Percentiles rank a stretch among this genome's conserved stretches.
Evolutionary conservation across 1,140 invertebrate genomes (phyloP).

Genomic region (Magallana gigas): DNA sequence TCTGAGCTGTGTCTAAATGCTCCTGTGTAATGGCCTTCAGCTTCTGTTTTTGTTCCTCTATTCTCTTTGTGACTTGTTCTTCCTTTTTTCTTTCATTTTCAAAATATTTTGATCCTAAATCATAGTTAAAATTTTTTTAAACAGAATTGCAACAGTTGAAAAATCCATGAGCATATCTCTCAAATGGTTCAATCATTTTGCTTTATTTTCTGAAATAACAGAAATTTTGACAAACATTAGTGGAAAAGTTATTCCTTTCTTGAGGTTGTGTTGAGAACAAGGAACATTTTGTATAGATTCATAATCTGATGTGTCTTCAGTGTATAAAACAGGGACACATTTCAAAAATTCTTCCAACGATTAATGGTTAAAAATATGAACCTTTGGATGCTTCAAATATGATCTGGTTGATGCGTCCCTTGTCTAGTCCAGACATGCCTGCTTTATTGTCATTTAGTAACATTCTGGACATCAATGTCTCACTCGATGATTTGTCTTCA

Average conservation of each 20-base stretch:
- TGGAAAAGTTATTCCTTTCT: no score
- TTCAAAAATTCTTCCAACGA: background rate
- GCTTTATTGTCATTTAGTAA: constrained; percentile 81
- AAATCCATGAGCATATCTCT: background rate
- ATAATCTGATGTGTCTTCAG: no score
- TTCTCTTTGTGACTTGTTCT: constrained; percentile 76
- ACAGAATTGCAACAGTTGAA: background rate
- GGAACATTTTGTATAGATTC: no score
- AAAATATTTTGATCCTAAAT: constrained; percentile 82
- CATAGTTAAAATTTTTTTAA: background rate
- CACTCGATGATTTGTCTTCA: background rate
- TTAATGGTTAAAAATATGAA: constrained; percentile 45
- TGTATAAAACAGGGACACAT: background rate
- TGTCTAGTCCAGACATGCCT: constrained; percentile 83
- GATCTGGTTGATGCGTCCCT: constrained; percentile 82
- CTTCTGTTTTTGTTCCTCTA: constrained; percentile 77
- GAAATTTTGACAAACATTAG: no score
- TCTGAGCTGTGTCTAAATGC: constrained; percentile 73
- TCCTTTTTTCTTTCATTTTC: constrained; percentile 81
- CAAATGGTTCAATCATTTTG: no score
- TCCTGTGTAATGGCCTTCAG: constrained; percentile 73
- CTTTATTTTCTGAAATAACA: no score
- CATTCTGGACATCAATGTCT: constrained; percentile 69
- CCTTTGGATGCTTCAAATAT: constrained; percentile 83
- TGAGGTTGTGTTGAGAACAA: no score